These are phyloP conservation scores for Hipparchia semele DNA, from an alignment of 2,888 invertebrate species.

Conservation along the genomic window DNA sequence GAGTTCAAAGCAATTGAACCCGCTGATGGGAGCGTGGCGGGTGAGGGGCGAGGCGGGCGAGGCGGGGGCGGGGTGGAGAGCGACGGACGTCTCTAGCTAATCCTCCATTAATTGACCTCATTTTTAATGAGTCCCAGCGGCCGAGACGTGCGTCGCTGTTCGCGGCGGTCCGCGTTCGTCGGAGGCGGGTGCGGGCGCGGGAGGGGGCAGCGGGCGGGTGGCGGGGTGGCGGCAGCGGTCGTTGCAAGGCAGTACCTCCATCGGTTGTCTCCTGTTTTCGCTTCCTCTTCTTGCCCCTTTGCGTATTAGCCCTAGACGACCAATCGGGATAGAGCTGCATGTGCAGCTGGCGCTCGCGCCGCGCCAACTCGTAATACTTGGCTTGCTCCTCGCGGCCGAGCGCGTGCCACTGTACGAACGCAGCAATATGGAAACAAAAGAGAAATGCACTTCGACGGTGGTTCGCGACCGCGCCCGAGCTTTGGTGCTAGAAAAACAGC, in stretches of 20 bases:
- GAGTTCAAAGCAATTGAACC: conserved; percentile 78
- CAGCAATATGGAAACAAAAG: conserved; percentile 82
- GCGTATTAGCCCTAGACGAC: conserved; percentile 99
- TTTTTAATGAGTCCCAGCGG: conserved; percentile 65
- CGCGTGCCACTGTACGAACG: conserved; percentile 97
- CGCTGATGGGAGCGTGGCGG: conserved; percentile 52
- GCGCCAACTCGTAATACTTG: conserved; percentile 99
- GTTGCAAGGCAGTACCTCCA: conserved; percentile 92
- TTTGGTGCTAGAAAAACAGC: conserved; percentile 88
- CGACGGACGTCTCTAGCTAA: conserved; percentile 71
- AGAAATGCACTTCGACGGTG: conserved; percentile 79
- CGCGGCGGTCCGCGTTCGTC: conserved; percentile 37
- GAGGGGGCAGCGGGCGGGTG: conserved; percentile 30
- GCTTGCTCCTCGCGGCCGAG: conserved; percentile 99
- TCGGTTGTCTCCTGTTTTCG: conserved; percentile 98
- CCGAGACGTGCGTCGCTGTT: conserved; percentile 64
- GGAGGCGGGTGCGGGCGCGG: conserved; percentile 15
- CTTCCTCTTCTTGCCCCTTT: conserved; percentile 99
- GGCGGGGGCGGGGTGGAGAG: conserved; percentile 52
- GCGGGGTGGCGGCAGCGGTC: conserved; percentile 63
- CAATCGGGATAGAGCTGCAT: conserved; percentile 99
- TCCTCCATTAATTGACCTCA: conserved; percentile 78
- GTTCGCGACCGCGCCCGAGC: conserved; percentile 76
- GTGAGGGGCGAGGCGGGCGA: conserved; percentile 37
- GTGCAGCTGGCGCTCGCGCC: conserved; percentile 99